Evolutionary conservation across 1,140 invertebrate species (phyloP), one percentile per base, ranked within the genome.

Genomic region (Microplitis demolitor): DNA sequence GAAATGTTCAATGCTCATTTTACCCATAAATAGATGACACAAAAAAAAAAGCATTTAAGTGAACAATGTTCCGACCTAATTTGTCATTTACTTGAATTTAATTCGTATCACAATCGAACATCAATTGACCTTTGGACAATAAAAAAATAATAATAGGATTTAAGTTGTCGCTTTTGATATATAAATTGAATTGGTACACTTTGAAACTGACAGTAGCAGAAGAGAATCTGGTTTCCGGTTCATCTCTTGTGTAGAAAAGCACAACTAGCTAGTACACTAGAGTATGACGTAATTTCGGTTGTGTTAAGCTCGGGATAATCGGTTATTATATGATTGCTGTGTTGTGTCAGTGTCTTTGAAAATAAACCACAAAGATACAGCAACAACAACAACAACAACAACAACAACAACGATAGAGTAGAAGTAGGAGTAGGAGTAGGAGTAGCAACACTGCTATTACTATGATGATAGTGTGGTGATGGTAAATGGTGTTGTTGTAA

Each of bases 61-160:
- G 69, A 64, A 71, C 69, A 71, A 71, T 64, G 69, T 64, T 50
- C 60, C 50, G 61, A 71, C 60, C 69, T 64, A 61, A 45, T 71
- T 45, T 6, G 39, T 45, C 6, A 45, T 45, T 45, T 45, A 45
- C 6, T 45, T 45, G 39, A 11, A 9, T 45, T 71, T 33, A 9
- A 58, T 9, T 16, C 14, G 9, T 58, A 35, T 61, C 35, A n/a
- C 54, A 58, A 71, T 64, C 61, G 69, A 64, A 54, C 60, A 71
- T 67, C 60, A 16, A 33, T 14, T 71, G 69, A 64, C 60, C 69
- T 35, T 37, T 64, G 31, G 24, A 24, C 2, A 24, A 24, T 2
- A 24, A 24, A n/a, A 60, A 53, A 71, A 64, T 53, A 71, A 45
- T 9, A 45, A 45, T 45, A 45, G 39, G 39, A 45, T 45, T 54